Evolutionary conservation across 2,113 vertebrate genomes (phyloP), one percentile per base, ranked within the genome.

Genomic region (Rutilus rutilus): DNA sequence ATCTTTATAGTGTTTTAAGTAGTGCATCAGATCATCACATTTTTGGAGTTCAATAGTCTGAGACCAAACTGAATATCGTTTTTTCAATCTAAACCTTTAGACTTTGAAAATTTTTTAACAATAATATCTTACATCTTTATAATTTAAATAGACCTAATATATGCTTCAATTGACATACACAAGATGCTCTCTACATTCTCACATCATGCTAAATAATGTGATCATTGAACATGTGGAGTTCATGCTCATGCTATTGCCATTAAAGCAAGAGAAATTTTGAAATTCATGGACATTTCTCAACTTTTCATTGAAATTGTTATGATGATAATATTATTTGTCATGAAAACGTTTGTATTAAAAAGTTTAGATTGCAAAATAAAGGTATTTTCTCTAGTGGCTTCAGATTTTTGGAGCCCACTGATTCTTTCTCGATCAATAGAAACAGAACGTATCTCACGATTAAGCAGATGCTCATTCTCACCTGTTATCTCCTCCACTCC

Each of bases 401-500:
- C 64, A 19, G 15, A 67, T 19, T 19, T 33, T 67, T 69, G 65
- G 65, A 36, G 6, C 30, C 14, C 64, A 19, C 27, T 33, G 14
- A 36, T 65, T 65, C 30, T 69, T 36, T 69, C 30, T 36, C 7
- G 7, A 67, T 67, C 65, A 67, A 9, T 4, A 69, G 30, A 19
- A 36, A 4, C 30, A 69, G 23, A 62, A 62, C n/a, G 3, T 60
- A 62, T 62, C 59, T 62, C 30, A 36, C 2, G 15, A 69, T 39
- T n/a, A 36, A 39, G 6, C 5, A 2, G 75, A 14, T 60, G 23
- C 23, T 79, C 11, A 23, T 39, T 62, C 95, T 93, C 89, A 98
- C 97, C 97, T 90, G 50, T 90, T 82, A 96, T 96, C 57, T 97
- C 96, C 91, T 95, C 96, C n/a, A 96, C 96, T 83, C 97, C 96